Percentiles rank a stretch among this genome's conserved stretches.
Evolutionary conservation across 2,797 vertebrate species (phyloP).

Genomic region (Hephaestus fuliginosus): DNA sequence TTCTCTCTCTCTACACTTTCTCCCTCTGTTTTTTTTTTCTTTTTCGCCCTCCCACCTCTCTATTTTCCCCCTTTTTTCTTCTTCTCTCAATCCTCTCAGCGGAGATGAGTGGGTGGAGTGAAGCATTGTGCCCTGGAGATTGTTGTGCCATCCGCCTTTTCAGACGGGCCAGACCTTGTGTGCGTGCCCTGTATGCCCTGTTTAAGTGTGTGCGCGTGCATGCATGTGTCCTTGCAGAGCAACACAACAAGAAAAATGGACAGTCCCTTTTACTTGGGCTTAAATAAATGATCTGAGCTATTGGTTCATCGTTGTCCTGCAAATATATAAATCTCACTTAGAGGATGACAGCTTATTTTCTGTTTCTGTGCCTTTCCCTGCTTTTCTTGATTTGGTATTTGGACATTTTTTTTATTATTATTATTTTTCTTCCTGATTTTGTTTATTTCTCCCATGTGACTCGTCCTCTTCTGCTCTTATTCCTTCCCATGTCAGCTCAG

Average conservation of each 20-base stretch:
- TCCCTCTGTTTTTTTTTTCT: neutral
- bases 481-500: conserved; percentile 43
- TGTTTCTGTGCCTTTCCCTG: conserved; percentile 9
- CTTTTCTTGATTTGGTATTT: conserved; percentile 30
- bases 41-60: conserved; percentile 45
- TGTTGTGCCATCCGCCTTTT: conserved; percentile 74
- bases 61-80: conserved; percentile 40
- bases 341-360: conserved; percentile 69
- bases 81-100: conserved; percentile 65
- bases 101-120: conserved; percentile 80
- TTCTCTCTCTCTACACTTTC: conserved; percentile 21
- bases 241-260: conserved; percentile 55
- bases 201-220: neutral
- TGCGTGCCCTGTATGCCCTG: neutral
- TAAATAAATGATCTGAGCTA: conserved; percentile 64
- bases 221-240: conserved; percentile 20
- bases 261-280: conserved; percentile 46
- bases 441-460: conserved; percentile 20
- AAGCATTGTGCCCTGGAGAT: conserved; percentile 79
- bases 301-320: conserved; percentile 53
- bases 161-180: conserved; percentile 51
- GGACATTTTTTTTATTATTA: conserved; percentile 3
- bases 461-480: conserved; percentile 27
- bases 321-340: conserved; percentile 74
- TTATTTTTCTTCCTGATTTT: conserved; percentile 13